Conservation (phyloP, 2,888 invertebrate genomes). For the Lysandra bellargus region DNA sequence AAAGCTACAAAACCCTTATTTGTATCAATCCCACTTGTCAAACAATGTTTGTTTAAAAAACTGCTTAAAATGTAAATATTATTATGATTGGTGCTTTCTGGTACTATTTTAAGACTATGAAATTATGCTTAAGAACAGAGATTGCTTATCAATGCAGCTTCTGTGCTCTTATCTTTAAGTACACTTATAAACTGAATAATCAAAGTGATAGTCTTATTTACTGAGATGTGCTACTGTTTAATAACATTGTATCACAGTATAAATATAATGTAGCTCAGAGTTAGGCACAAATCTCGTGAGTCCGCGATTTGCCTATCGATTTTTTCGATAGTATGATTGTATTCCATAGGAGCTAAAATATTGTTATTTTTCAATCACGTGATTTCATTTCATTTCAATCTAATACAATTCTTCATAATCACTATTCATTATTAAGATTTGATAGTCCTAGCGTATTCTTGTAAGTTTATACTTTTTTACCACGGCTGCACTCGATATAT, state of each 20-base stretch:
- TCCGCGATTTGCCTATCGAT: background rate
- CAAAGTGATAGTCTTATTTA: conserved; percentile 12
- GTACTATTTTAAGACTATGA: background rate
- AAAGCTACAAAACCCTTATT: background rate
- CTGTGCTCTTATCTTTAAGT: conserved; percentile 22
- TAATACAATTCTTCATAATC: no score
- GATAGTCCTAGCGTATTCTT: no score
- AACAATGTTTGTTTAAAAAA: background rate
- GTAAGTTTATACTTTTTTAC: no score
- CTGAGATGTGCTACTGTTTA: conserved; percentile 29
- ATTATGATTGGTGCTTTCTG: conserved; percentile 20
- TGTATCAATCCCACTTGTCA: background rate
- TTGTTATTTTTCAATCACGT: background rate
- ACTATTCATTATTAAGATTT: no score
- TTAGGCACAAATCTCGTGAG: background rate
- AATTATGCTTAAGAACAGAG: background rate
- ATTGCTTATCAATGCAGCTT: conserved; percentile 1
- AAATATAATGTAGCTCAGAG: background rate
- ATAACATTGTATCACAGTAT: background rate
- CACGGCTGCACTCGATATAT: no score
- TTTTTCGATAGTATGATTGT: background rate
- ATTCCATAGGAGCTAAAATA: background rate
- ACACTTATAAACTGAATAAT: conserved; percentile 17
- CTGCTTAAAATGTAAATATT: conserved; percentile 8
- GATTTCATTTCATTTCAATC: no score